A percentile compares a stretch with the other conserved stretches of the same genome.
These are phyloP conservation scores for Dufourea novaeangliae DNA, from an alignment of 1,140 invertebrate species.

Conservation along the genomic window DNA sequence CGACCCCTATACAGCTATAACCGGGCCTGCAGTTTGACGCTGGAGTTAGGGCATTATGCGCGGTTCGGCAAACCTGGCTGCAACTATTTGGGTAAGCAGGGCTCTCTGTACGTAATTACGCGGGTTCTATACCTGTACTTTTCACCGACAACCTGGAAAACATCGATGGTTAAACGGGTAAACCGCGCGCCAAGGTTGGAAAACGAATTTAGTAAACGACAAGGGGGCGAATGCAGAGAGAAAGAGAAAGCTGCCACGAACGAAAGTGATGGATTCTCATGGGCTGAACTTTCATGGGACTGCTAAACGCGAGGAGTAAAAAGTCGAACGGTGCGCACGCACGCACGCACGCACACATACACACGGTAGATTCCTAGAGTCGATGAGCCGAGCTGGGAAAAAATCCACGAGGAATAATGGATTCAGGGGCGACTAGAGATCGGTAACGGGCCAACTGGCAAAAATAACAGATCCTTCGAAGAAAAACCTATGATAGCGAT, in stretches of 20 bases:
- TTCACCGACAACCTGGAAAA: too few species aligned
- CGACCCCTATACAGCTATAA: constrained; percentile 17
- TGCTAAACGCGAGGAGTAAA: neutral
- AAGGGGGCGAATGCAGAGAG: too few species aligned
- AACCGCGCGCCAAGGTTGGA: too few species aligned
- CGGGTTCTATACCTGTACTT: too few species aligned
- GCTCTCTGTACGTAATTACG: neutral
- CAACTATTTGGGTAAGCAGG: constrained; percentile 9
- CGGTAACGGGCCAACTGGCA: neutral
- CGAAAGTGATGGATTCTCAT: neutral
- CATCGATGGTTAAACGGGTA: too few species aligned
- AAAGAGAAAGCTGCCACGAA: neutral
- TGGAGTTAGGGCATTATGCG: constrained; percentile 32
- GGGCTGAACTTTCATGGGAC: neutral
- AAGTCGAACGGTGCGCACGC: too few species aligned
- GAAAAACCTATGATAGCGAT: constrained; percentile 8
- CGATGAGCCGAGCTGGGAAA: neutral
- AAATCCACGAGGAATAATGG: neutral
- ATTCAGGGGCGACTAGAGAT: neutral
- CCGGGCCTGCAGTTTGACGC: constrained; percentile 20
- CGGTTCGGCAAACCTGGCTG: constrained; percentile 10
- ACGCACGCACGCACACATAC: too few species aligned
- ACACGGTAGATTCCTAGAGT: neutral
- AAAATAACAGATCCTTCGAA: constrained; percentile 2
- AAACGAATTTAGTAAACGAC: too few species aligned